Conservation (phyloP, 1,140 invertebrate genomes). For the Bombus sibiricus region DNA sequence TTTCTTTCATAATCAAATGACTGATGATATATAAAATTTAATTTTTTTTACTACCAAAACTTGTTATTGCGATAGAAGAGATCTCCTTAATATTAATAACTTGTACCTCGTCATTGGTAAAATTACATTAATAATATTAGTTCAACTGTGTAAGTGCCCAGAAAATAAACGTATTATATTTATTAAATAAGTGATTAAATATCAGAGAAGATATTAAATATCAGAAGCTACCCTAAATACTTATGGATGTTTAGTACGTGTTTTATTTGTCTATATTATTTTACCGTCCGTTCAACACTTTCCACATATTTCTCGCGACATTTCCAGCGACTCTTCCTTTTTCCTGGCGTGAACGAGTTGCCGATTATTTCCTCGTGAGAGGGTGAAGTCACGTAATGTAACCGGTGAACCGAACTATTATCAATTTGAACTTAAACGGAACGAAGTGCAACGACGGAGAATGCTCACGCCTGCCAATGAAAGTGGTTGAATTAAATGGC, state of each 20-base stretch:
- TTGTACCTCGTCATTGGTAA: background rate
- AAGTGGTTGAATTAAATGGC: conserved; percentile 66
- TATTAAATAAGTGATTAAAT: background rate
- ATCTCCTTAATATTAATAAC: background rate
- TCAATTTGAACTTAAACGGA: conserved; percentile 65
- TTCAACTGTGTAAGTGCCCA: background rate
- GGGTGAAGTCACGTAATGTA: conserved; percentile 32
- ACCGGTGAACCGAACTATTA: conserved; percentile 54
- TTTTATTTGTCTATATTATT: too few relatives aligned
- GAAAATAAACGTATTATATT: too few relatives aligned
- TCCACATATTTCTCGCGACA: background rate
- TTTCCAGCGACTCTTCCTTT: too few relatives aligned
- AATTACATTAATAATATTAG: too few relatives aligned
- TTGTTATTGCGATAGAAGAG: background rate
- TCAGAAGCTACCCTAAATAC: too few relatives aligned
- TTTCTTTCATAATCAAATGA: too few relatives aligned
- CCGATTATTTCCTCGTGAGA: conserved; percentile 7
- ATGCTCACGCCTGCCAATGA: conserved; percentile 57
- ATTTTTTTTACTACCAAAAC: too few relatives aligned
- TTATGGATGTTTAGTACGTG: too few relatives aligned
- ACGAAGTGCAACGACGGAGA: conserved; percentile 60
- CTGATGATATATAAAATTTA: too few relatives aligned
- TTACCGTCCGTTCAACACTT: background rate
- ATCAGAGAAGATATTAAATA: too few relatives aligned
- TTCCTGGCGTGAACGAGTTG: background rate